These are phyloP conservation scores for Ophraella communa DNA, from an alignment of 2,888 invertebrate species.

Conservation along the genomic window DNA sequence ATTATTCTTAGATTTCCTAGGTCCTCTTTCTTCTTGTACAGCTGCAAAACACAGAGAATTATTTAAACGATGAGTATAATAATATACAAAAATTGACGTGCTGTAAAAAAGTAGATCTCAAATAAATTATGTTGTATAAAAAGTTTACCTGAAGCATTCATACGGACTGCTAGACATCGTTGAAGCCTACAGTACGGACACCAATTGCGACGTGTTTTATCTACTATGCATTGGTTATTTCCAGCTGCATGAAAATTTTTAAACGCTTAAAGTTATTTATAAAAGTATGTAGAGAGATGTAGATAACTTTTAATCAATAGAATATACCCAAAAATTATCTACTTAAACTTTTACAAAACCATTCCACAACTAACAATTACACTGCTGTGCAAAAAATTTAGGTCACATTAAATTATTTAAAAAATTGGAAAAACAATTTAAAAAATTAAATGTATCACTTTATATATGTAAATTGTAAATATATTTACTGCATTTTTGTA, in stretches of 20 bases:
- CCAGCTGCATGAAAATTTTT: slow-evolving; percentile 64
- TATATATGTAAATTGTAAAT: too few relatives aligned
- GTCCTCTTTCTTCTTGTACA: slow-evolving; percentile 85
- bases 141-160: slow-evolving; percentile 75
- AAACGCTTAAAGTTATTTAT: too few relatives aligned
- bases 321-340: too few relatives aligned
- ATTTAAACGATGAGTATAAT: background rate
- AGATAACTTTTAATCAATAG: too few relatives aligned
- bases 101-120: background rate
- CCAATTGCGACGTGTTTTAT: slow-evolving; percentile 86
- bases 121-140: background rate
- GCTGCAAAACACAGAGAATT: slow-evolving; percentile 61
- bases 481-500: too few relatives aligned
- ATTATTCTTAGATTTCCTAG: slow-evolving; percentile 63
- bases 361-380: too few relatives aligned
- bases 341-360: too few relatives aligned
- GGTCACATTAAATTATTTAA: too few relatives aligned
- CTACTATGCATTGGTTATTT: slow-evolving; percentile 75
- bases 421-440: too few relatives aligned
- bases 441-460: too few relatives aligned
- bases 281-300: too few relatives aligned
- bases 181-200: slow-evolving; percentile 84
- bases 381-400: too few relatives aligned
- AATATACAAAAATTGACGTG: background rate
- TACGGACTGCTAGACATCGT: slow-evolving; percentile 76